These are phyloP conservation scores for Pollenia angustigena DNA, from an alignment of 2,888 invertebrate species.

Conservation along the genomic window DNA sequence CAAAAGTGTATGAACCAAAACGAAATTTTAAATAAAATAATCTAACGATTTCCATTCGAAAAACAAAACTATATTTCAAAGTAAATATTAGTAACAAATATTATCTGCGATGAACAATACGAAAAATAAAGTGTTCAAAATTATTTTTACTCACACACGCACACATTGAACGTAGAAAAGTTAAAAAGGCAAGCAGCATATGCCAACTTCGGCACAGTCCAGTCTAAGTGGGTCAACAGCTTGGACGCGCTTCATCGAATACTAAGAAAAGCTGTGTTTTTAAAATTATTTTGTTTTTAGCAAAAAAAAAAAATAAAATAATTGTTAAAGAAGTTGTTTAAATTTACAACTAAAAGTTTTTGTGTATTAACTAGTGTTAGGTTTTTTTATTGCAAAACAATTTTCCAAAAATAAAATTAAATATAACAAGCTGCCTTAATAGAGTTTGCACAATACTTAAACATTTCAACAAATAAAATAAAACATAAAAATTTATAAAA, in stretches of 20 bases:
- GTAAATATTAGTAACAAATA: conserved; percentile 43
- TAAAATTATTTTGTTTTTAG: conserved; percentile 6
- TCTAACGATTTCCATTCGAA: conserved; percentile 58
- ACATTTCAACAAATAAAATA: conserved; percentile 38
- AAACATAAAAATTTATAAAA: conserved; percentile 26
- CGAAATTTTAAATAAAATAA: conserved; percentile 26
- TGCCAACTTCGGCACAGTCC: conserved; percentile 56
- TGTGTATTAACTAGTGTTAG: conserved; percentile 28
- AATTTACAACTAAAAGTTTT: conserved; percentile 43
- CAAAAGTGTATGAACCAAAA: conserved; percentile 46
- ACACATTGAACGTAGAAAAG: conserved; percentile 27
- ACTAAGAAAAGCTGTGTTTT: conserved; percentile 34
- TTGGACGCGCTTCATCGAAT: conserved; percentile 68
- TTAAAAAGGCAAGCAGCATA: conserved; percentile 60
- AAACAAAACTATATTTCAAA: conserved; percentile 22
- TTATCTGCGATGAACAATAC: conserved; percentile 30
- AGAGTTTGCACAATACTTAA: conserved; percentile 54
- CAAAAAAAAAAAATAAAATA: conserved; percentile 1
- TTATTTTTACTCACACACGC: conserved; percentile 35
- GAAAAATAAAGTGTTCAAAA: conserved; percentile 48
- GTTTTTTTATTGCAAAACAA: conserved; percentile 34
- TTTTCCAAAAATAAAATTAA: conserved; percentile 40
- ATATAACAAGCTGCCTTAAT: conserved; percentile 38
- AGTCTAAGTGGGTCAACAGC: conserved; percentile 72
- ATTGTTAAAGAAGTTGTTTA: conserved; percentile 35